These are phyloP conservation scores for Dendrophyllia cribrosa DNA, from an alignment of 64 coral and sea anemone species.

Conservation along the genomic window DNA sequence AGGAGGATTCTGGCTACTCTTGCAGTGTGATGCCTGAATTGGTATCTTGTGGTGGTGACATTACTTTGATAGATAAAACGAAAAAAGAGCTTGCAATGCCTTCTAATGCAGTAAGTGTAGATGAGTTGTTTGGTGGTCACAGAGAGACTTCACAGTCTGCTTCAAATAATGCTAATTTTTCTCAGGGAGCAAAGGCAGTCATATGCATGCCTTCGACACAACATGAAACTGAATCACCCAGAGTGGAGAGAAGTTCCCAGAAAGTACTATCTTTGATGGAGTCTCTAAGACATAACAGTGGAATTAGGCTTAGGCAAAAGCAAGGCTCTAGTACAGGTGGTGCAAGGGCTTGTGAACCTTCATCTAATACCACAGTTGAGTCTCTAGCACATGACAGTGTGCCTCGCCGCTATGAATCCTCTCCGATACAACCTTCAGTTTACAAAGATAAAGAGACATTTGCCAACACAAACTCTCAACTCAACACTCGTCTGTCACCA, in stretches of 20 bases:
- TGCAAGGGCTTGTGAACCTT: neutral
- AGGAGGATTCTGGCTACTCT: slow-evolving; percentile 3
- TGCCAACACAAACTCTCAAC: neutral
- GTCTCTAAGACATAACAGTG: neutral
- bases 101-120: neutral
- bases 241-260: neutral
- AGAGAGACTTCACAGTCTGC: neutral
- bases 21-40: neutral
- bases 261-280: neutral
- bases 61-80: too few relatives aligned
- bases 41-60: neutral
- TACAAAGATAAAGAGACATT: neutral
- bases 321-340: neutral
- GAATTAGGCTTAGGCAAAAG: too few relatives aligned
- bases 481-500: neutral
- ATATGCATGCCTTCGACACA: neutral
- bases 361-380: neutral
- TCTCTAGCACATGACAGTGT: neutral
- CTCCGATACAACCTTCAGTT: neutral
- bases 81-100: neutral
- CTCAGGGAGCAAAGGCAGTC: neutral
- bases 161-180: neutral
- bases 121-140: slow-evolving; percentile 2
- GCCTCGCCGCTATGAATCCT: too few relatives aligned
- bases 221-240: neutral